Base-by-base conservation (phyloP, 1,140 invertebrate species). In the Zaprionus lachaisei region DNA sequence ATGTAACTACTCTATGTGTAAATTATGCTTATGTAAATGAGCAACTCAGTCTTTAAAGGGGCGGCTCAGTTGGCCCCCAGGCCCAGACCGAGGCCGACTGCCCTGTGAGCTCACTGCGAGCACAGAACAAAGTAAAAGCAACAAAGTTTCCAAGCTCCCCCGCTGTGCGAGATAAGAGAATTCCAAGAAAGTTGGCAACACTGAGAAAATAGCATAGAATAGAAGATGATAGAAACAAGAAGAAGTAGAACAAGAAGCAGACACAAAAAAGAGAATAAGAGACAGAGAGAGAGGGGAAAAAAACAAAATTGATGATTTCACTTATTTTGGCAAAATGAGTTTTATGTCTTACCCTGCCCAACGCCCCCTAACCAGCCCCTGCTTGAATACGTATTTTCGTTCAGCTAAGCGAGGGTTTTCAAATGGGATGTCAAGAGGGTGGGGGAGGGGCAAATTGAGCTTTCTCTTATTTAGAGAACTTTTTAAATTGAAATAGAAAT, bases 11-110 rank as follows among this genome's bases (percentile, higher is more conserved):
- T 90, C 81, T 90, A 91, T 90, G 86, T 90, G 85, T 72, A 90
- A 90, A 90, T 90, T 90, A 91, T 90, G 85, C 86, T 90, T 90
- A 90, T 90, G 85, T 90, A 90, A 90, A 90, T 90, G 85, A 85
- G 85, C 56, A 57, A 67, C 61, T 60, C 47, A 79, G 80, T 66
- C 67, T 79, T 79, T 75, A 64, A 67, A 68, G 28, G 28, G 58
- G 49, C 34, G 17, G 5, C 61, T 49, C 26, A 72, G 54, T 76
- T 58, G 38, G 38, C 4, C 67, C 72, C 66, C 38, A 56, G 38
- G 5, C 14, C 38, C 41, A 41, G 24, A 4, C 61, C 24, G 41
- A 34, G 58, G 58, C n/a, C 49, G n/a, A 24, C 26, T 64, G 28
- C 54, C 54, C 54, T 28, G 26, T 37, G 34, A 34, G 20, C 26